Evolutionary conservation across 2,797 vertebrate species (phyloP), one percentile per base, ranked within the genome.

Genomic region (Tangara arthus): DNA sequence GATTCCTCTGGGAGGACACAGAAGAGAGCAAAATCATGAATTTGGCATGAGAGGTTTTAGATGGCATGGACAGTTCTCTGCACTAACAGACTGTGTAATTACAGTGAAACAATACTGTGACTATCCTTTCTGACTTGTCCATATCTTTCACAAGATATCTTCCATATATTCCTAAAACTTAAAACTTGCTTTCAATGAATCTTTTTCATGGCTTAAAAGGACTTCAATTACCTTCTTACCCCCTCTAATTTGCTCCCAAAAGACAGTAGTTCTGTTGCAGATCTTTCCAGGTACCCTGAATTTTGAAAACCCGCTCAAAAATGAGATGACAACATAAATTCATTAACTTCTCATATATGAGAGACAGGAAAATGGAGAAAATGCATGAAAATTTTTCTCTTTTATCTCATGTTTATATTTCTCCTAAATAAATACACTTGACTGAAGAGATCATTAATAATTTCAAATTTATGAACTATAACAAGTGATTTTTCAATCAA

Each of bases 161-260:
- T 64, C 35, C 10, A 47, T 55, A 52, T 55, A 53, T 49, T 75
- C 34, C 8, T 8, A 12, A 69, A 82, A 37, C 8, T 63, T 35
- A 46, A 71, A 20, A 35, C 3, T 64, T 90, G 37, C 1, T 60
- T 73, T 57, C 49, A 17, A 7, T 14, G 60, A 75, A 50, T 56
- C 4, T 11, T 78, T 61, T 70, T 6, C 6, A 7, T 60, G 16
- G 3, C 14, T 52, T 71, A 49, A 73, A 88, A 73, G 9, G 9
- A 47, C 30, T 55, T 55, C 12, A 52, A 7, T 42, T 78, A 30
- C 7, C 2, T 46, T 8, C 7, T 26, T 19, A 1, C 0, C 1
- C 2, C 2, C 7, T 26, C 5, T 52, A 50, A 34, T 56, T 44
- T 65, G 6, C 8, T 71, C 13, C 7, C 12, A 12, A 50, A 70